Evolutionary conservation across 2,888 invertebrate genomes (phyloP).

Genomic region (Drosophila paranaensis): DNA sequence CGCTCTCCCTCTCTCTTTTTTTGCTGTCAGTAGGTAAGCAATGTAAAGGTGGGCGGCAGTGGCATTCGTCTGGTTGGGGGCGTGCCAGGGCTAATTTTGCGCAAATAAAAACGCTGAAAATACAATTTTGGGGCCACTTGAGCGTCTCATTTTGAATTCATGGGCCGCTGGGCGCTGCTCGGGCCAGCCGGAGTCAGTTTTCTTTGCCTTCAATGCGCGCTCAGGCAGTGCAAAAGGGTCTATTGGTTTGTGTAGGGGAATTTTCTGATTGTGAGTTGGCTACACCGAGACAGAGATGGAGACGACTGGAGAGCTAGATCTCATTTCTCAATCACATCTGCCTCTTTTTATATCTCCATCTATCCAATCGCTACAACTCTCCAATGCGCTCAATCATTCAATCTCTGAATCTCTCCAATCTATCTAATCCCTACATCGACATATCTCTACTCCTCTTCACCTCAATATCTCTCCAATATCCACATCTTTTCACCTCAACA

Average conservation of each 20-base stretch:
- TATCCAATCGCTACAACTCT: neutral
- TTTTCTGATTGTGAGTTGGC: neutral
- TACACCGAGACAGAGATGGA: neutral
- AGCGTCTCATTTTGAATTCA: slow-evolving; percentile 76
- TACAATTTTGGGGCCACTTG: slow-evolving; percentile 70
- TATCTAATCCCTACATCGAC: neutral
- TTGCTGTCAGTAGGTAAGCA: neutral
- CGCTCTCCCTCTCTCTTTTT: neutral
- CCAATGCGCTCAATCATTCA: too few species aligned
- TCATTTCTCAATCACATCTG: neutral
- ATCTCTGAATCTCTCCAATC: too few species aligned
- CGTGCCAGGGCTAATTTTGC: slow-evolving; percentile 67
- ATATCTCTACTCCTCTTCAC: too few species aligned
- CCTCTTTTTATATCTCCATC: too few species aligned
- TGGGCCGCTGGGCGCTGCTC: slow-evolving; percentile 54
- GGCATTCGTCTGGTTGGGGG: slow-evolving; percentile 1
- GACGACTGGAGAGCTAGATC: neutral
- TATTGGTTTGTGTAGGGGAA: neutral
- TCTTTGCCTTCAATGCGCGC: neutral
- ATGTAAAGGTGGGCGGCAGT: neutral
- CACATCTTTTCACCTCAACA: too few species aligned
- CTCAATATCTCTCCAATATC: neutral
- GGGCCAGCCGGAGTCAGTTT: slow-evolving; percentile 8
- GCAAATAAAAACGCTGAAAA: slow-evolving; percentile 74
- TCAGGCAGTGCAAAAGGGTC: neutral